These are phyloP conservation scores for Papilio dardanus DNA, from an alignment of 1,140 invertebrate genomes.

Conservation along the genomic window DNA sequence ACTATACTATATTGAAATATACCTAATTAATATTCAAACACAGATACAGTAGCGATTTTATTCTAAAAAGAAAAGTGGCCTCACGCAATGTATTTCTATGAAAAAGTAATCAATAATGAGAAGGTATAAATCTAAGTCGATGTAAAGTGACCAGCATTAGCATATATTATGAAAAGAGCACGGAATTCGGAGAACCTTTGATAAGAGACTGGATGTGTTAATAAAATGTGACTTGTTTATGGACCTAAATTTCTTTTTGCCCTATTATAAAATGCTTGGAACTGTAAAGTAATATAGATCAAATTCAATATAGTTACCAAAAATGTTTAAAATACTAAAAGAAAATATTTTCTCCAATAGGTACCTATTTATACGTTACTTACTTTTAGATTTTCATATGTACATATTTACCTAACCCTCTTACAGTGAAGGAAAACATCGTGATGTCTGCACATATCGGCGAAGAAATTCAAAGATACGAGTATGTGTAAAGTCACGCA, in stretches of 20 bases:
- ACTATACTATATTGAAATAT: constrained; percentile 7
- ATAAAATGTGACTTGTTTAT: constrained; percentile 28
- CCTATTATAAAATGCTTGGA: background rate
- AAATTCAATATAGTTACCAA: background rate
- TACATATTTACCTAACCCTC: too few relatives aligned
- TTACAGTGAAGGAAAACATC: too few relatives aligned
- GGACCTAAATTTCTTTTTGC: constrained; percentile 8
- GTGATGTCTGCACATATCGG: too few relatives aligned
- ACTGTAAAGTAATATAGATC: background rate
- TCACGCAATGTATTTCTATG: constrained; percentile 25
- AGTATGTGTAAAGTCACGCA: too few relatives aligned
- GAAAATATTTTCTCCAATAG: too few relatives aligned
- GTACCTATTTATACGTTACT: too few relatives aligned
- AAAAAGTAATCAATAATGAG: constrained; percentile 30
- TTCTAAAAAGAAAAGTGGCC: constrained; percentile 2
- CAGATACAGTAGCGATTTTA: constrained; percentile 14
- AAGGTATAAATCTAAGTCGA: constrained; percentile 12
- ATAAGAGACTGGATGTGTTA: constrained; percentile 27
- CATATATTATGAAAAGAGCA: constrained; percentile 32
- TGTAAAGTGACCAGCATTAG: constrained; percentile 8
- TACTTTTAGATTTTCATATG: too few relatives aligned
- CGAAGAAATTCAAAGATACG: too few relatives aligned
- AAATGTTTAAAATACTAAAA: too few relatives aligned
- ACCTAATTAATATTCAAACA: background rate
- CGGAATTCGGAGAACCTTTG: constrained; percentile 28